Evolutionary conservation across 2,797 vertebrate species (phyloP).

Genomic region (Spheniscus humboldti): DNA sequence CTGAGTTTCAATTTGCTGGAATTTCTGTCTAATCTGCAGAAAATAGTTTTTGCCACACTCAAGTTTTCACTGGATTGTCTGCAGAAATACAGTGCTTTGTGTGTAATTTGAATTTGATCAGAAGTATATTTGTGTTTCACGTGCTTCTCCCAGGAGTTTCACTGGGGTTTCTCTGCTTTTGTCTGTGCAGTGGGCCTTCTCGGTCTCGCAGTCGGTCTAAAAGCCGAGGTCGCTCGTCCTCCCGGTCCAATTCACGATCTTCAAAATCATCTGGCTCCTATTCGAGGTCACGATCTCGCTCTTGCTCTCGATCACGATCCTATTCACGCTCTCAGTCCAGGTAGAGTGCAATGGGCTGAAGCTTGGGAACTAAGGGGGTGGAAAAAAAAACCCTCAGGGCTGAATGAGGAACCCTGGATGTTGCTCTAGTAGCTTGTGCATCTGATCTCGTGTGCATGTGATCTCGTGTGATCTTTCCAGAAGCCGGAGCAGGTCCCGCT

Average conservation of each 20-base stretch:
- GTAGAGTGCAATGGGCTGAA: slow-evolving; percentile 48
- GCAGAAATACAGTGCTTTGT: neutral
- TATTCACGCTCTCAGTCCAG: slow-evolving; percentile 90
- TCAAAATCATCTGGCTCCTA: slow-evolving; percentile 93
- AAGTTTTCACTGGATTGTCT: neutral
- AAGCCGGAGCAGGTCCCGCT: slow-evolving; percentile 86
- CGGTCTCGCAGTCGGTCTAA: slow-evolving; percentile 88
- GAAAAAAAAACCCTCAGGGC: rapidly evolving
- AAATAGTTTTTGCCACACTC: neutral
- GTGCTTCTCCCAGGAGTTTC: neutral
- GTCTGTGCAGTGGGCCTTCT: slow-evolving; percentile 62
- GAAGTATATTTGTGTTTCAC: neutral
- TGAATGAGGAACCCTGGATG: rapidly evolving
- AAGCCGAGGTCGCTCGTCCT: slow-evolving; percentile 90
- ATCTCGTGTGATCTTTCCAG: slow-evolving; percentile 16
- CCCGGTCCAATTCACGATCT: slow-evolving; percentile 90
- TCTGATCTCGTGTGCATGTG: neutral
- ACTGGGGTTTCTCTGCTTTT: neutral
- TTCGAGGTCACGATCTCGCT: slow-evolving; percentile 84
- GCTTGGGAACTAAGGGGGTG: neutral
- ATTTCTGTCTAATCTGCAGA: neutral
- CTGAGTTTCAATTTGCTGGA: neutral
- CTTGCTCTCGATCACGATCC: slow-evolving; percentile 79
- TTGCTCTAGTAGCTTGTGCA: neutral
- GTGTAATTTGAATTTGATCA: neutral